A percentile compares a stretch with the other conserved stretches of the same genome.
Evolutionary conservation across 2,888 invertebrate species (phyloP).

Genomic region (Phalera bucephala): DNA sequence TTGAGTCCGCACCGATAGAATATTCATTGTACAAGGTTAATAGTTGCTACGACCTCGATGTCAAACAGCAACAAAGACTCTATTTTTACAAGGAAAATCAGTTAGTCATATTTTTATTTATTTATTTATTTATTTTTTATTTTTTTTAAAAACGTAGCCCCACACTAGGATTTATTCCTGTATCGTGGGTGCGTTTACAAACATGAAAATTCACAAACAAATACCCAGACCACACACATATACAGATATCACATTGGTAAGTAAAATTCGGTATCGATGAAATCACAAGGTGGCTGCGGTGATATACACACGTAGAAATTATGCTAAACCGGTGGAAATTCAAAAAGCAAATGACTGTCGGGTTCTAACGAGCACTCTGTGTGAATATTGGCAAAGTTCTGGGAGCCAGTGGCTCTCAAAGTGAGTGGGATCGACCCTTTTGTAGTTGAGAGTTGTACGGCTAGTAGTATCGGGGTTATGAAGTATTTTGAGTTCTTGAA

Average conservation of each 20-base stretch:
- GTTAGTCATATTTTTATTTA: background rate
- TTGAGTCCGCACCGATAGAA: background rate
- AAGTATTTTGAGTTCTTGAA: too few relatives aligned
- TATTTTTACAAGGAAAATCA: constrained; percentile 5
- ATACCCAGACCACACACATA: too few relatives aligned
- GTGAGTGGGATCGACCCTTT: constrained; percentile 16
- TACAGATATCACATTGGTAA: constrained; percentile 6
- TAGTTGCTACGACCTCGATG: background rate
- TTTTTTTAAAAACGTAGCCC: too few relatives aligned
- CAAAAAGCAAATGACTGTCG: constrained; percentile 47
- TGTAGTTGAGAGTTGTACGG: constrained; percentile 6
- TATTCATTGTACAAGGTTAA: background rate
- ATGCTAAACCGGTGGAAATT: constrained; percentile 41
- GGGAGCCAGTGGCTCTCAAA: constrained; percentile 21
- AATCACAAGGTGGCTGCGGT: constrained; percentile 23
- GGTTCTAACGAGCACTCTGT: constrained; percentile 40
- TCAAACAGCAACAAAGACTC: constrained; percentile 7
- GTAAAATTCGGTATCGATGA: constrained; percentile 18
- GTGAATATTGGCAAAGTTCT: constrained; percentile 37
- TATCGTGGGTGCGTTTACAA: too few relatives aligned
- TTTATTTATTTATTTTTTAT: too few relatives aligned
- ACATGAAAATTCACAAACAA: too few relatives aligned
- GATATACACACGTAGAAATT: constrained; percentile 28
- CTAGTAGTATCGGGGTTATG: too few relatives aligned
- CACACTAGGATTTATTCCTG: too few relatives aligned